Percentiles rank a stretch among this genome's conserved stretches.
Conservation (phyloP, 2,113 vertebrate species). For the Eurypyga helias region DNA sequence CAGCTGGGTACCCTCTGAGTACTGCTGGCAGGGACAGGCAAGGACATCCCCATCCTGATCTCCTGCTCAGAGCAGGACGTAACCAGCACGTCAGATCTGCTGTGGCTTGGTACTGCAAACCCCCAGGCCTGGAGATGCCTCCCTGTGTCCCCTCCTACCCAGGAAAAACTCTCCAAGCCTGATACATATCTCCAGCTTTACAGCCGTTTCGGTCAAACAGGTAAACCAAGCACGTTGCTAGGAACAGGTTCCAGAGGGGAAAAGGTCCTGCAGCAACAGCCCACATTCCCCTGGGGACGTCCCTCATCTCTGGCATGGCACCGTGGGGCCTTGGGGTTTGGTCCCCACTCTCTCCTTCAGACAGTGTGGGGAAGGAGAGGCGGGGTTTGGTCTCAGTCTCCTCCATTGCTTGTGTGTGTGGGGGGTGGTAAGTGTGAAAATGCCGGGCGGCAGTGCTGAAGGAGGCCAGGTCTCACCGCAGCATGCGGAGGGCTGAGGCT, state of each 20-base stretch:
- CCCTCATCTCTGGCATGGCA: not conserved
- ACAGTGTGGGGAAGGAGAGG: not conserved
- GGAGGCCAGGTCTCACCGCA: not conserved
- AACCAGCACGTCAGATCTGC: not conserved
- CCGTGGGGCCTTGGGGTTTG: accelerated
- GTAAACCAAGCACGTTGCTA: not conserved
- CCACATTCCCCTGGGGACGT: accelerated
- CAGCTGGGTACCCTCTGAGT: not conserved
- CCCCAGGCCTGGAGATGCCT: not conserved
- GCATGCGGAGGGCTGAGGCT: accelerated
- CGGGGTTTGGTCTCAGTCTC: not conserved
- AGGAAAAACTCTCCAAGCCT: not conserved
- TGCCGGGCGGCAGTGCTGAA: accelerated
- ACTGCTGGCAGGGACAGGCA: not conserved
- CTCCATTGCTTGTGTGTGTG: accelerated
- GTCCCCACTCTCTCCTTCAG: not conserved
- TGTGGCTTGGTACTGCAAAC: not conserved
- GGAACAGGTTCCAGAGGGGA: not conserved
- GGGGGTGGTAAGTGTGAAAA: not conserved
- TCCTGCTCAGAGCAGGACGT: not conserved
- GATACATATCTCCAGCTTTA: constrained; percentile 4
- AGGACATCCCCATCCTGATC: not conserved
- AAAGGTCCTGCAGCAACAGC: not conserved
- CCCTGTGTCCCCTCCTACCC: too few relatives aligned
- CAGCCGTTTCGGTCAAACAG: accelerated